These are phyloP conservation scores for Cataglyphis albicans DNA, from an alignment of 2,888 invertebrate species.

Conservation along the genomic window DNA sequence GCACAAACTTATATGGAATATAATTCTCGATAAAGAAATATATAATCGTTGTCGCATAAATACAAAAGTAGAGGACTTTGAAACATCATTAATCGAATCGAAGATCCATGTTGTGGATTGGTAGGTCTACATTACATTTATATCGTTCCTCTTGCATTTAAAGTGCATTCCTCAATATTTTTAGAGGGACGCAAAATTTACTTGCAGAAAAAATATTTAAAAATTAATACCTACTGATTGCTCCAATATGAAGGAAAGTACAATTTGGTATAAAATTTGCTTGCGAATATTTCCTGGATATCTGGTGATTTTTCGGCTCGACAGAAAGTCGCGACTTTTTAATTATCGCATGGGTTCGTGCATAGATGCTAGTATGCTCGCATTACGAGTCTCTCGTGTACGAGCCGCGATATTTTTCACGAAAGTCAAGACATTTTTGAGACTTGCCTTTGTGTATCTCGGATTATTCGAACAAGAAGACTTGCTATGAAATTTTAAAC, in stretches of 20 bases:
- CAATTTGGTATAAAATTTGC: not conserved
- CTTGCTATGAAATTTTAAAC: not conserved
- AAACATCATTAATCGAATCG: not conserved
- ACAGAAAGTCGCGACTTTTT: not conserved
- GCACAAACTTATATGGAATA: not conserved
- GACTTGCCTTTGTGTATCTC: not conserved
- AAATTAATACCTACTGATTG: not conserved
- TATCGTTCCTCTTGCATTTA: not conserved
- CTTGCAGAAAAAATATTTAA: not conserved
- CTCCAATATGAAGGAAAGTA: not conserved
- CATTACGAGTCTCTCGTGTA: not conserved
- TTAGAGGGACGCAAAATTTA: not conserved
- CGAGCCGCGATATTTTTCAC: not conserved
- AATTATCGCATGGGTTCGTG: conserved; percentile 10
- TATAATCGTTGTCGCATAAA: not conserved
- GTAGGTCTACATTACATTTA: not conserved
- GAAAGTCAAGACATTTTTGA: not conserved
- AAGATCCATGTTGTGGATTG: conserved; percentile 19
- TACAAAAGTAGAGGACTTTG: not conserved
- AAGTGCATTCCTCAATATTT: conserved; percentile 11
- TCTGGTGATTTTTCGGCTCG: not conserved
- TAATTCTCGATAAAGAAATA: not conserved
- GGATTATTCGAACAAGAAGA: not conserved
- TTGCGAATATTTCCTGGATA: not conserved
- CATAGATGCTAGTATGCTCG: not conserved